Evolutionary conservation across 2,888 invertebrate genomes (phyloP), one percentile per base, ranked within the genome.

Genomic region (Phrixothrix hirtus): DNA sequence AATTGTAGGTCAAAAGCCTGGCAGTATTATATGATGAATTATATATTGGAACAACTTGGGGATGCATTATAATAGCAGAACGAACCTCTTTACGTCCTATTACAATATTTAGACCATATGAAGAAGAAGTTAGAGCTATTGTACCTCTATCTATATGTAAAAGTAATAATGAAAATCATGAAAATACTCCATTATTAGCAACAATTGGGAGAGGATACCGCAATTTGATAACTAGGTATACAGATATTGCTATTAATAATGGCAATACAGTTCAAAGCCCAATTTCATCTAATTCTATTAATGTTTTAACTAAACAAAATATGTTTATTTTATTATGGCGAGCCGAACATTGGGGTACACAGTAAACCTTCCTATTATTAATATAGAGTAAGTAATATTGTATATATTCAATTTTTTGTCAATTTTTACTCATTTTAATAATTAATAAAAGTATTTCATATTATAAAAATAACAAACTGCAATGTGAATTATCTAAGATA

Each of bases 21-120:
- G 82, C 85, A 37, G 81, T 84, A 21, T 76, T 87, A 43, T 82
- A 83, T 21, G 81, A 83, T 17, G 86, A 87, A 65, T 77, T 96
- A 29, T 94, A 92, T 74, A 87, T 93, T 55, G 97, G 97, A 34
- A 97, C 97, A 0, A 92, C 93, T 4, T 92, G 93, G 89, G 98
- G 98, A 14, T 94, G 95, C 72, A 78, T 98, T 34, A 88, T 97
- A 42, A 89, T 96, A 3, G 92, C 93, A 0, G 94, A 95, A 72
- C 83, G 87, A 11, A 79, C 81, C 47, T 83, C 88, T 0, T 80
- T 96, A 62, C 79, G 91, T 1, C 95, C 96, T 0, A 86, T 95
- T 49, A 92, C 93, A 2, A 89, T 95, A n/a, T 95, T 95, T 78
- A 81, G 95, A 27, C 93, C 95, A 0, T 92, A 91, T 69, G 90